Evolutionary conservation across 2,888 invertebrate genomes (phyloP).

Genomic region (Andrena bucephala): DNA sequence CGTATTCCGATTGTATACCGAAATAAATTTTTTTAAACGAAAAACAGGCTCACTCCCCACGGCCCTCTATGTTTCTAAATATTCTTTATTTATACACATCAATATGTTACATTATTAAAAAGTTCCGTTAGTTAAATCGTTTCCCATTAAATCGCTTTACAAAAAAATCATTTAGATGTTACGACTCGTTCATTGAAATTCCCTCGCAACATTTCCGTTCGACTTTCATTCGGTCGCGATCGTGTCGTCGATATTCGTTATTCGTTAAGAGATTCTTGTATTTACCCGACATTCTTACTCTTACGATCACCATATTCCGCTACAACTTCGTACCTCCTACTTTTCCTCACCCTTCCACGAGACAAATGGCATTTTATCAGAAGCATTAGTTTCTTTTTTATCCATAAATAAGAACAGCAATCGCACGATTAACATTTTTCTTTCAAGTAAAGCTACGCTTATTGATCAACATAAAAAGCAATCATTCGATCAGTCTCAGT

Average conservation of each 20-base stretch:
- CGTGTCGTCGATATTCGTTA: conserved; percentile 35
- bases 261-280: conserved; percentile 28
- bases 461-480: conserved; percentile 41
- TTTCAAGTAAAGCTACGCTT: conserved; percentile 14
- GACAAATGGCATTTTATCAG: conserved; percentile 22
- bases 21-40: conserved; percentile 48
- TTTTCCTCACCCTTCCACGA: conserved; percentile 27
- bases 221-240: conserved; percentile 48
- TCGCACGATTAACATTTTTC: neutral
- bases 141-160: conserved; percentile 47
- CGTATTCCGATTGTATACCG: conserved; percentile 17
- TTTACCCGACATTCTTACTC: conserved; percentile 12
- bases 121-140: conserved; percentile 72
- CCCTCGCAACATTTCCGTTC: conserved; percentile 28
- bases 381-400: conserved; percentile 22
- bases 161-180: conserved; percentile 16
- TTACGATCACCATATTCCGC: conserved; percentile 13
- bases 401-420: conserved; percentile 22
- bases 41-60: neutral
- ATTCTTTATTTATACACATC: conserved; percentile 76
- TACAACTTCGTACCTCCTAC: conserved; percentile 15
- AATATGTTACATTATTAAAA: conserved; percentile 78
- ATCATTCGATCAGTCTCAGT: conserved; percentile 62
- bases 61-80: conserved; percentile 41
- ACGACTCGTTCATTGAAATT: conserved; percentile 15